A percentile compares a stretch with the other conserved stretches of the same genome.
Evolutionary conservation across 35 echinoderm and acorn worm genomes (phyloP).

Genomic region (Holothuria glaberrima): DNA sequence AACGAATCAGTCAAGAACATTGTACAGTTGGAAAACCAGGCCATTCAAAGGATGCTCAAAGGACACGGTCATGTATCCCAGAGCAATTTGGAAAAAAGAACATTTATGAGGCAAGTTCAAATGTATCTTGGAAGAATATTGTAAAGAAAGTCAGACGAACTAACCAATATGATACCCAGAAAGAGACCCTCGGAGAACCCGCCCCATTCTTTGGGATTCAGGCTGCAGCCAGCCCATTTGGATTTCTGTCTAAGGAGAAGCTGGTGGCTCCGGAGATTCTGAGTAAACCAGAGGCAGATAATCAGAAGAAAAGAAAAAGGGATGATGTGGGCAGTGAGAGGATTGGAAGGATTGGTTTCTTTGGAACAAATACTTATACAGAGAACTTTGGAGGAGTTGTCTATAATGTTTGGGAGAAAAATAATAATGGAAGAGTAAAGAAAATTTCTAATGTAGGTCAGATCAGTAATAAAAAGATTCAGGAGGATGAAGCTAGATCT

Average conservation of each 20-base stretch:
- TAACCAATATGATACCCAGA: not conserved
- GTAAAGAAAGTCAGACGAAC: constrained; percentile 1
- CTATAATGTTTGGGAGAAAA: no score
- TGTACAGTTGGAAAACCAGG: no score
- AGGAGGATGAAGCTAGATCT: not conserved
- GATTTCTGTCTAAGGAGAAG: not conserved
- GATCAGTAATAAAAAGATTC: not conserved
- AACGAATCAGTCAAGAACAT: no score
- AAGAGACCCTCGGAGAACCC: not conserved
- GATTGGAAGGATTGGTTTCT: no score
- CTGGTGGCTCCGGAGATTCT: not conserved
- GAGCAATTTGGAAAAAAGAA: no score
- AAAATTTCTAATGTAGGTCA: not conserved
- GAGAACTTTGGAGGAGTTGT: no score
- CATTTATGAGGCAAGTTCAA: no score
- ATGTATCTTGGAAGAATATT: constrained; percentile 28
- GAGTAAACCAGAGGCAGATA: not conserved
- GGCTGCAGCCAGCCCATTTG: not conserved
- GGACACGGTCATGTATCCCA: no score
- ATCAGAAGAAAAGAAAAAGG: not conserved
- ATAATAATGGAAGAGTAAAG: not conserved
- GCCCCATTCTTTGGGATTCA: constrained; percentile 3
- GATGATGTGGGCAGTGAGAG: not conserved
- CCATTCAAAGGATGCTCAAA: no score
- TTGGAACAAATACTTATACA: no score